These are phyloP conservation scores for Dicyrtomina minuta DNA, from an alignment of 2,888 invertebrate species.

Conservation along the genomic window DNA sequence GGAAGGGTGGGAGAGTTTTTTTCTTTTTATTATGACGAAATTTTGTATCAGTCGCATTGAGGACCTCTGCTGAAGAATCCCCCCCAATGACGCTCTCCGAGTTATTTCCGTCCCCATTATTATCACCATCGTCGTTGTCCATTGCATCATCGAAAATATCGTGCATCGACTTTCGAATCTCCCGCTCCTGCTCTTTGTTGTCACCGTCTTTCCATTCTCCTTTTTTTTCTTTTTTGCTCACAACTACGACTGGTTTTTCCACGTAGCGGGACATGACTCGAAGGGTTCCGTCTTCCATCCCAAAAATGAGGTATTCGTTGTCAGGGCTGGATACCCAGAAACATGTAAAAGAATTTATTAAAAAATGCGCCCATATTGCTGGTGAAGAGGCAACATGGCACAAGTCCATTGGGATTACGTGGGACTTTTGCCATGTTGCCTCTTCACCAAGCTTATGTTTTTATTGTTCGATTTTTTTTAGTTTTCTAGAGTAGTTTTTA, in stretches of 20 bases:
- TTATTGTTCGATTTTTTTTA: no score
- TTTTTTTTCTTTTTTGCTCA: neutral
- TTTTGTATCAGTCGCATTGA: no score
- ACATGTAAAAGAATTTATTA: slow-evolving; percentile 39
- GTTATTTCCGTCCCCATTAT: no score
- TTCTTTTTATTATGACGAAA: slow-evolving; percentile 19
- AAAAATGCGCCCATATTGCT: no score
- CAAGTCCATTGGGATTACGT: no score
- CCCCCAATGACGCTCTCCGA: neutral
- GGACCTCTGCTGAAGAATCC: no score
- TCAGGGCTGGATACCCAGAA: slow-evolving; percentile 60
- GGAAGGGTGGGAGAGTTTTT: slow-evolving; percentile 38
- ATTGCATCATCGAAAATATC: neutral
- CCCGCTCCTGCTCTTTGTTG: neutral
- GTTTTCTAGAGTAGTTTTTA: no score
- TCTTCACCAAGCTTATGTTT: no score
- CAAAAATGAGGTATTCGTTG: slow-evolving; percentile 63
- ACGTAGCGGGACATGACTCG: slow-evolving; percentile 57
- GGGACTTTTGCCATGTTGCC: no score
- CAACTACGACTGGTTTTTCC: neutral
- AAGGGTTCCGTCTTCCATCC: slow-evolving; percentile 65
- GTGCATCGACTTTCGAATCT: neutral
- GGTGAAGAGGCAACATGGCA: no score
- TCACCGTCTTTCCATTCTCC: neutral
- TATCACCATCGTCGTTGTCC: slow-evolving; percentile 17